Evolutionary conservation across 30 jellyfish, hydroid and myxozoan species (phyloP), one percentile per base, ranked within the genome.

Genomic region (Aurelia sp.): DNA sequence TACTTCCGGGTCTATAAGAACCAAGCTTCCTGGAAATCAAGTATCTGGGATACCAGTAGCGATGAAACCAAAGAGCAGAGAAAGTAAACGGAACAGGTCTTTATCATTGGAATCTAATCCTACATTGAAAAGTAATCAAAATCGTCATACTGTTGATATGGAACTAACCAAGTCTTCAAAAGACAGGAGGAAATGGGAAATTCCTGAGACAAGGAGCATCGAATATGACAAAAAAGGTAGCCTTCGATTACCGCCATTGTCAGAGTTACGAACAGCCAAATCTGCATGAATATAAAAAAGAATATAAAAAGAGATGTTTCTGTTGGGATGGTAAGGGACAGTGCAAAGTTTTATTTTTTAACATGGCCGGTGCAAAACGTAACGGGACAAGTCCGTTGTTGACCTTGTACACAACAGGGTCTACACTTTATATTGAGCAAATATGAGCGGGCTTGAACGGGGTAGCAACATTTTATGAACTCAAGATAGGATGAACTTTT

Each of bases 171-270:
- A 47, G 15, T 62, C 80, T 7, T 66, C 89, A 13, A 78, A 52
- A 16, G 89, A 78, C 35, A 50, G 82, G 33, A 33, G 71, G 6
- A 81, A 67, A 67, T 81, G 82, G 83, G 83, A 65, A 11, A 66
- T 81, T 51, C 90, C 90, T 19, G 77, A 71, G 18, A 55, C 78
- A 22, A 52, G 31, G 8, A 65, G 70, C 18, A 66, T 74, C 13
- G 85, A 78, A 21, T 64, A 78, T 23, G 89, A 78, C 47, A 69
- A n/a, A 11, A 23, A 66, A 41, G 59, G 73, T 11, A 58, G 83
- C 59, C 20, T 81, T 5, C 90, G 90, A 13, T 65, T 81, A 13
- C 90, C 90, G 23, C 90, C 90, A 18, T 53, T 81, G 16, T 60
- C 71, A 0, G 71, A 57, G 23, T 13, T 66, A 20, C 47, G 82